phyloP scores from a whole-genome alignment of 1,140 invertebrate genomes.

The Sminthurinus signatus region DNA sequence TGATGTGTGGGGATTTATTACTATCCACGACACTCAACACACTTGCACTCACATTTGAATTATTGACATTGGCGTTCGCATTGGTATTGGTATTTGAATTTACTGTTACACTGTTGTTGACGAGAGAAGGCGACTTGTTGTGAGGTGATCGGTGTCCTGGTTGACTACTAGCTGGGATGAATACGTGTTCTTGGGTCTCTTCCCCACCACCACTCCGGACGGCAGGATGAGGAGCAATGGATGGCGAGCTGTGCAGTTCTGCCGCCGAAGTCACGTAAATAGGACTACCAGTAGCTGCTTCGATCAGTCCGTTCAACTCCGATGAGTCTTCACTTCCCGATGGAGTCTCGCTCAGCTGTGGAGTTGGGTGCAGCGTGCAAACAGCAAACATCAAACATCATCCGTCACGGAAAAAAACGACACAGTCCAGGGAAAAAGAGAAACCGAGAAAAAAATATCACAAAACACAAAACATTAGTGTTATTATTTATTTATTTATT shows the following conservation, averaged over 20 bases:
- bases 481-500: too few species aligned
- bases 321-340: slow-evolving; percentile 51
- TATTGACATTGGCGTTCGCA: not conserved
- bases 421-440: too few species aligned
- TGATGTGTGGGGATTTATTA: slow-evolving; percentile 21
- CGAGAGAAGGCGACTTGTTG: slow-evolving; percentile 9
- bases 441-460: too few species aligned
- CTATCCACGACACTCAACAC: not conserved
- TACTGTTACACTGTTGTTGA: not conserved
- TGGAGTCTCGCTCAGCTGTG: slow-evolving; percentile 59
- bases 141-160: slow-evolving; percentile 9
- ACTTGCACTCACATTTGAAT: not conserved
- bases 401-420: too few species aligned
- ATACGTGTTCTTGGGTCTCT: not conserved
- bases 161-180: not conserved
- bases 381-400: slow-evolving; percentile 15
- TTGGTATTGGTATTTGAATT: slow-evolving; percentile 6
- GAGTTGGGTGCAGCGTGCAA: too few species aligned
- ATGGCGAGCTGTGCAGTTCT: slow-evolving; percentile 49
- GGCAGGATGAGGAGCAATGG: slow-evolving; percentile 45
- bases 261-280: slow-evolving; percentile 70
- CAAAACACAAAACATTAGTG: too few species aligned
- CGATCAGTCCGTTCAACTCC: slow-evolving; percentile 64
- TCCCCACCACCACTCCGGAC: slow-evolving; percentile 26
- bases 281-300: slow-evolving; percentile 53